phyloP scores from a whole-genome alignment of 2,113 vertebrate species.

The Nothocercus nigrocapillus region DNA sequence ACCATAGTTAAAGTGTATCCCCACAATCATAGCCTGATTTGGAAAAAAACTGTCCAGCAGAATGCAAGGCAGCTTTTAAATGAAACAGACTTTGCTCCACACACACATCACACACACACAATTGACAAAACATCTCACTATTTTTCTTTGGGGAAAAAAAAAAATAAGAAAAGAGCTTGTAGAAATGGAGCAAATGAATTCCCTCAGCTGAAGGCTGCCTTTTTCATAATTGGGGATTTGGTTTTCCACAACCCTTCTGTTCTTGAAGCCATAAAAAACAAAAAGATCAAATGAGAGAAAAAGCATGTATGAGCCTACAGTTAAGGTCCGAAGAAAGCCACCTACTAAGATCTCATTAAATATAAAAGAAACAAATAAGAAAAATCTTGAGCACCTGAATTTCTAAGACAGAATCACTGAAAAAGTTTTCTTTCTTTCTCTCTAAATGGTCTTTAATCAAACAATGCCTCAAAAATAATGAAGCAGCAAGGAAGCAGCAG shows the following conservation, averaged over 20 bases:
- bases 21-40: neutral
- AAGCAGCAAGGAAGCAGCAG: neutral
- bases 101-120: neutral
- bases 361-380: neutral
- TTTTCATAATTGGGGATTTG: neutral
- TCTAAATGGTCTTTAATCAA: neutral
- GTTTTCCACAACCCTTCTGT: neutral
- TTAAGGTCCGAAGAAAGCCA: neutral
- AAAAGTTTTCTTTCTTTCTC: neutral
- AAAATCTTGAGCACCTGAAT: neutral
- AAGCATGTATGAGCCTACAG: neutral
- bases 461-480: neutral
- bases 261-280: neutral
- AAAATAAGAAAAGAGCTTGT: neutral
- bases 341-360: neutral
- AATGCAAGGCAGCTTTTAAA: neutral
- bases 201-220: neutral
- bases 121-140: neutral
- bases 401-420: neutral
- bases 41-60: neutral
- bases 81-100: neutral
- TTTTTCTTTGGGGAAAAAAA: neutral
- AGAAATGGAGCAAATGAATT: neutral
- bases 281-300: neutral
- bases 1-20: neutral